Evolutionary conservation across 2,113 vertebrate species (phyloP).

Genomic region (Ceratotherium simum): DNA sequence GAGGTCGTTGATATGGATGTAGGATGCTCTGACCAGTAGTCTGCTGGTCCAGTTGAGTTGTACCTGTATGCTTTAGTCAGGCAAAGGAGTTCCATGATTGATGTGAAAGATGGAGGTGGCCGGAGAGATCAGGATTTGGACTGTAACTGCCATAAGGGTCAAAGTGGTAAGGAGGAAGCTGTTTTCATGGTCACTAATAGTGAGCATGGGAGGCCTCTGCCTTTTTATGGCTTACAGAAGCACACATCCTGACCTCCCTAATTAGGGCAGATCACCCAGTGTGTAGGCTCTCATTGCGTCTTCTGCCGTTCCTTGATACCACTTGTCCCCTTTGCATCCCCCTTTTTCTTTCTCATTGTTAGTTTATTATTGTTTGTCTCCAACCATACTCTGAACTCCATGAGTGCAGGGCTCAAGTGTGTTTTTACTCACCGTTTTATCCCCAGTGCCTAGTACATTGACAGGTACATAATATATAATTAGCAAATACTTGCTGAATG

Average conservation of each 20-base stretch:
- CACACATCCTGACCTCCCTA: background rate
- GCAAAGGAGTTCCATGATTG: background rate
- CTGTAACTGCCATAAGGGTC: background rate
- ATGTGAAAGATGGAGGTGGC: background rate
- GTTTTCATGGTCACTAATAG: background rate
- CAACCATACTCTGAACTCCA: background rate
- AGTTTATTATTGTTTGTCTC: background rate
- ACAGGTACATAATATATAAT: background rate
- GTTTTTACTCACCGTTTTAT: slow-evolving; percentile 2
- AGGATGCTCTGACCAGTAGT: background rate
- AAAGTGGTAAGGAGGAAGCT: background rate
- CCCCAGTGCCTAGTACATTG: background rate
- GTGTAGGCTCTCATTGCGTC: background rate
- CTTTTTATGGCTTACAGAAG: slow-evolving; percentile 27
- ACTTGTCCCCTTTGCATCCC: background rate
- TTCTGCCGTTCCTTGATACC: background rate
- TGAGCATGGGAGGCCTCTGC: background rate
- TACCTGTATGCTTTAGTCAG: background rate
- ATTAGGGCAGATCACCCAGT: background rate
- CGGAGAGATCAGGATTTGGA: background rate
- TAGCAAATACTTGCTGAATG: background rate
- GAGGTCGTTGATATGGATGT: background rate
- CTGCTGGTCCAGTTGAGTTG: background rate
- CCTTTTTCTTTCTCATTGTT: background rate
- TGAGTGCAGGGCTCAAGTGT: background rate